Evolutionary conservation across 2,888 invertebrate species (phyloP).

Genomic region (Baccha elongata): DNA sequence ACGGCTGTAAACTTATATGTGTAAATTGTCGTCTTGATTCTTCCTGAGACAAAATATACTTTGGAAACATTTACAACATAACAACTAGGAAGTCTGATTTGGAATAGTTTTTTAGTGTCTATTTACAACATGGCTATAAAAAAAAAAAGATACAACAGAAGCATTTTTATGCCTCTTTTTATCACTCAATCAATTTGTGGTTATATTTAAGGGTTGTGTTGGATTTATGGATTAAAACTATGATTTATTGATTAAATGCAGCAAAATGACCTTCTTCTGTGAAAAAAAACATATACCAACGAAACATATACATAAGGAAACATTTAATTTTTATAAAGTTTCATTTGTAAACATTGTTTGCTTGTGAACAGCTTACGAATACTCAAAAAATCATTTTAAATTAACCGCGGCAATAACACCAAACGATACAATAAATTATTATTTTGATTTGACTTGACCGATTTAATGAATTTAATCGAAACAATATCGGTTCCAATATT

Average conservation of each 20-base stretch:
- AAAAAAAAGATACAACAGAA: not conserved
- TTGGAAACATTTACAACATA: not conserved
- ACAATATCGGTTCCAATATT: too few relatives aligned
- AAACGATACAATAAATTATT: too few relatives aligned
- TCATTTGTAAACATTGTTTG: too few relatives aligned
- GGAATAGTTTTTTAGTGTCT: not conserved
- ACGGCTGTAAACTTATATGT: not conserved
- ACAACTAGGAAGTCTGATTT: not conserved
- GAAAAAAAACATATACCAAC: too few relatives aligned
- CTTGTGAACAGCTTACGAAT: too few relatives aligned
- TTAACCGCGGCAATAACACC: too few relatives aligned
- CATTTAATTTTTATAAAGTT: too few relatives aligned
- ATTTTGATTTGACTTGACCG: too few relatives aligned
- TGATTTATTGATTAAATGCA: not conserved
- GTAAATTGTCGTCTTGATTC: not conserved
- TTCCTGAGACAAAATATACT: not conserved
- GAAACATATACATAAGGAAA: too few relatives aligned
- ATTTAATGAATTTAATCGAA: too few relatives aligned
- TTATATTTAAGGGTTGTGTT: not conserved
- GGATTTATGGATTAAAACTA: not conserved
- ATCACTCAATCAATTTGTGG: not conserved
- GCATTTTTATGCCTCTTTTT: not conserved
- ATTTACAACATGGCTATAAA: not conserved
- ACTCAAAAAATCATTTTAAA: too few relatives aligned
- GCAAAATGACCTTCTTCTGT: too few relatives aligned